Evolutionary conservation across 2,888 invertebrate species (phyloP), one percentile per base, ranked within the genome.

Genomic region (Syritta pipiens): DNA sequence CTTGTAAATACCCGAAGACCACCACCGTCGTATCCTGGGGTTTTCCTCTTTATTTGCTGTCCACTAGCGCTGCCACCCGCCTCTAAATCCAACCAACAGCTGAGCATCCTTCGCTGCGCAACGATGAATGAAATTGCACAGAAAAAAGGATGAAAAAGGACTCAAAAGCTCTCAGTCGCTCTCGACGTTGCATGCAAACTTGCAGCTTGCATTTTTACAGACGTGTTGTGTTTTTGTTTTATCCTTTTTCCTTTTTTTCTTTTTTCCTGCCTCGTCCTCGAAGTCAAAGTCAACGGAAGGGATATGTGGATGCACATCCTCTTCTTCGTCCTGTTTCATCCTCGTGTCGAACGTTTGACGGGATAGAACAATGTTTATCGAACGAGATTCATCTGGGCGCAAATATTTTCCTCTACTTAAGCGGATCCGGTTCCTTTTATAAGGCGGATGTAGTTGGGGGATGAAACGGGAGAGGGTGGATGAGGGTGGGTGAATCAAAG

Each of bases 361-460:
- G 65, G 53, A 48, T 71, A 63, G 62, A 79, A 72, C 74, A 79
- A 79, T 79, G 67, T 79, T 79, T 79, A 79, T 79, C 74, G 79
- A 53, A 79, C 57, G 59, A 57, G 57, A 79, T 74, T 57, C 79
- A 74, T 74, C 62, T 55, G 62, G 62, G 67, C 62, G 74, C 48
- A 79, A 79, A 79, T 79, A 79, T 79, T 79, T 72, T 62, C 28
- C 62, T n/a, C 24, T 62, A 60, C 74, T 68, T 62, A 74, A 68
- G 74, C 60, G 55, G 48, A 79, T 74, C 67, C 65, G 65, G 22
- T 72, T 77, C 60, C 65, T 77, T 72, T 72, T 48, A 77, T 69
- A 62, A 17, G 42, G 14, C 28, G 55, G 32, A 32, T 22, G 32
- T 10, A 30, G 44, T 7, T 32, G 40, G 17, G 4, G 59, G 65